Percentiles rank a stretch among this genome's conserved stretches.
These are phyloP conservation scores for Rousettus leschenaultii DNA, from an alignment of 2,113 vertebrate genomes.

Conservation along the genomic window DNA sequence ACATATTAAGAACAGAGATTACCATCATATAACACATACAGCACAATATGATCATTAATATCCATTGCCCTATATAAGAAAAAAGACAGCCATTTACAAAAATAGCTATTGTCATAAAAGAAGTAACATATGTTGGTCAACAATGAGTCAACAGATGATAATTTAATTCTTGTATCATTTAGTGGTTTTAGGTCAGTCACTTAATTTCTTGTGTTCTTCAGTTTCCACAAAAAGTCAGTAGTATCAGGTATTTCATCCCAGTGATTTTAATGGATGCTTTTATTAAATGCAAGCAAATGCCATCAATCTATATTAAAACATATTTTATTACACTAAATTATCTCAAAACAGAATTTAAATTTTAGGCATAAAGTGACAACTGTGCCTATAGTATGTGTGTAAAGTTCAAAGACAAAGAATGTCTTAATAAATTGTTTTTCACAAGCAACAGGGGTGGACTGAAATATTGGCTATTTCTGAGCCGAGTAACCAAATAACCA, in stretches of 20 bases:
- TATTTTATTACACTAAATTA: background rate
- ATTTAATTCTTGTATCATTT: background rate
- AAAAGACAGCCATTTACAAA: background rate
- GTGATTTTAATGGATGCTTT: background rate
- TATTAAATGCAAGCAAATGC: background rate
- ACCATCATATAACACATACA: background rate
- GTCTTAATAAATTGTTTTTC: background rate
- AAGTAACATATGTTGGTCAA: background rate
- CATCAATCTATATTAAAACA: background rate
- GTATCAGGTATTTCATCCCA: background rate
- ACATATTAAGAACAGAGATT: background rate
- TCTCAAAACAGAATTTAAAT: background rate
- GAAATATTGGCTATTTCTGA: background rate
- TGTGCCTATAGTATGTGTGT: background rate
- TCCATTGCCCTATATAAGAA: background rate
- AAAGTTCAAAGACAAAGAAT: background rate
- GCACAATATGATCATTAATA: background rate
- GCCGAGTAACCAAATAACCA: background rate
- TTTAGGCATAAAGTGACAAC: background rate
- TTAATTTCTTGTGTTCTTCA: background rate
- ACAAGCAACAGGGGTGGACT: background rate
- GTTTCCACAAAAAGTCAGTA: slow-evolving; percentile 19
- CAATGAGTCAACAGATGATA: background rate
- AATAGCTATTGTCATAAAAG: background rate
- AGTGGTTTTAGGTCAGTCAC: background rate